phyloP scores from a whole-genome alignment of 1,140 invertebrate genomes.

The Drosophila suzukii region DNA sequence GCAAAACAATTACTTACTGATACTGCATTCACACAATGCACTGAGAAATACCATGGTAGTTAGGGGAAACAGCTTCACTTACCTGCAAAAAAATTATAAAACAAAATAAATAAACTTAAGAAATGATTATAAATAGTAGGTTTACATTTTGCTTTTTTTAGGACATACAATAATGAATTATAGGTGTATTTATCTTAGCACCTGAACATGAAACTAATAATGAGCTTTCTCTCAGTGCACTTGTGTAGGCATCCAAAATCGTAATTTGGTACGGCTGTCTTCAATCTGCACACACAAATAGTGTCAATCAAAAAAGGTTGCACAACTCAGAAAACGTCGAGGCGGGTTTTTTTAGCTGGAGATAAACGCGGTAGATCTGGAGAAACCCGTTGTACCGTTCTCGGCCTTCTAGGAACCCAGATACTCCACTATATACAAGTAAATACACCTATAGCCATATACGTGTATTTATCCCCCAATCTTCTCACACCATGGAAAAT shows the following conservation, averaged over 20 bases:
- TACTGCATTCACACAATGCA: slow-evolving; percentile 23
- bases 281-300: slow-evolving; percentile 58
- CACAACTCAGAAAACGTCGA: slow-evolving; percentile 45
- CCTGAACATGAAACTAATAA: no score
- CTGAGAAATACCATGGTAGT: slow-evolving; percentile 15
- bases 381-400: slow-evolving; percentile 61
- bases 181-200: no score
- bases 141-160: no score
- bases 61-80: no score
- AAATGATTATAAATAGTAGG: no score
- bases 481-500: not conserved
- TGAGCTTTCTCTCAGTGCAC: slow-evolving; percentile 16
- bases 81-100: no score
- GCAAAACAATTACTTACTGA: slow-evolving; percentile 80
- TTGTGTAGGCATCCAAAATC: slow-evolving; percentile 51
- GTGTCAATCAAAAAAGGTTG: slow-evolving; percentile 76
- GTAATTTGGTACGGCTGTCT: slow-evolving; percentile 51
- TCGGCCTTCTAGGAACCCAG: slow-evolving; percentile 40
- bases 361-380: slow-evolving; percentile 36
- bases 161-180: no score
- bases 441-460: not conserved
- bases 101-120: no score
- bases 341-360: slow-evolving; percentile 6
- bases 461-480: slow-evolving; percentile 3
- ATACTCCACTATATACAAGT: slow-evolving; percentile 24